A percentile compares a stretch with the other conserved stretches of the same genome.
These are phyloP conservation scores for Struthidea cinerea DNA, from an alignment of 2,113 vertebrate species.

Conservation along the genomic window DNA sequence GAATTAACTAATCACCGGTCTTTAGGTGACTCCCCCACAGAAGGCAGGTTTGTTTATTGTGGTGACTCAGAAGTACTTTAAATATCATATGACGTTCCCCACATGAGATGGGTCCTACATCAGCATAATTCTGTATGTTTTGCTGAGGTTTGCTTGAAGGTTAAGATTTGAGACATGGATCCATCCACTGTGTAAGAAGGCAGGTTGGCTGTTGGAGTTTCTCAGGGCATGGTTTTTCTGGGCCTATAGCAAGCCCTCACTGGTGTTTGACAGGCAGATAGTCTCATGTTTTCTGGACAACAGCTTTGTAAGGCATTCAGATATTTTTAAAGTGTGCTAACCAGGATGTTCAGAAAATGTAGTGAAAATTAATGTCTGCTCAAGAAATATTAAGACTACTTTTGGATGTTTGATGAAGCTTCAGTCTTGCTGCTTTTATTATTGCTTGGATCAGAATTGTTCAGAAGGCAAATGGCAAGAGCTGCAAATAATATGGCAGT, in stretches of 20 bases:
- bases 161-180: neutral
- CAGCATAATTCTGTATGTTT: neutral
- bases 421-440: neutral
- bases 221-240: neutral
- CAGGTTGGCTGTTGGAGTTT: neutral
- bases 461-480: neutral
- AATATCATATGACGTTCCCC: rapidly evolving
- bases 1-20: neutral
- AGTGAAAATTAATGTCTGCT: neutral
- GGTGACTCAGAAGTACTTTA: neutral
- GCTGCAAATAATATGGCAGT: neutral
- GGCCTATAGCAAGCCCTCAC: neutral
- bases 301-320: neutral
- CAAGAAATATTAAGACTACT: neutral
- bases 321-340: neutral
- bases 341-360: neutral
- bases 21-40: neutral
- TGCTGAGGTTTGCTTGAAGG: neutral
- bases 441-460: neutral
- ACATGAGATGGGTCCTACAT: neutral
- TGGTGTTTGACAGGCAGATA: neutral
- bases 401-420: neutral
- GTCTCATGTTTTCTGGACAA: neutral
- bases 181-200: neutral
- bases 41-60: neutral